Evolutionary conservation across 2,888 invertebrate species (phyloP).

Genomic region (Thysanoteuthis rhombus): DNA sequence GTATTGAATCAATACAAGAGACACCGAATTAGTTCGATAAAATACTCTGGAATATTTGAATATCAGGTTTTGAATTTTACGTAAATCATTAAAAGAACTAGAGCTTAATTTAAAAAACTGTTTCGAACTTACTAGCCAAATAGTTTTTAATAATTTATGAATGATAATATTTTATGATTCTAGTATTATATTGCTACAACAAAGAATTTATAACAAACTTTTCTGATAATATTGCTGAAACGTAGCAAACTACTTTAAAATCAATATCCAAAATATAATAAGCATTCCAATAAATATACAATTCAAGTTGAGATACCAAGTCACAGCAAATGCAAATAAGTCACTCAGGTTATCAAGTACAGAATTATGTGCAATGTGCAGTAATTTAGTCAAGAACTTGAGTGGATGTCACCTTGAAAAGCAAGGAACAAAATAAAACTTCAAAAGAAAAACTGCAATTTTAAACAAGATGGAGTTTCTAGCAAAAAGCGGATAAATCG

Average conservation of each 20-base stretch:
- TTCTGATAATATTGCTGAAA: not conserved
- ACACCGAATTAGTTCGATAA: not conserved
- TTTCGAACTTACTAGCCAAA: too few species aligned
- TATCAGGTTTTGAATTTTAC: not conserved
- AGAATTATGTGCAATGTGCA: not conserved
- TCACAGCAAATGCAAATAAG: conserved; percentile 12
- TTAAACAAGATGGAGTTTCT: not conserved
- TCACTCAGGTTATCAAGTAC: not conserved
- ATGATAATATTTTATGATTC: not conserved
- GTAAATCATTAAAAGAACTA: too few species aligned
- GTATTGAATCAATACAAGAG: too few species aligned
- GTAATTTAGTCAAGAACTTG: not conserved
- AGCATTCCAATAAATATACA: not conserved
- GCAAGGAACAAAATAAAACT: conserved; percentile 12
- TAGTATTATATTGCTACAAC: not conserved
- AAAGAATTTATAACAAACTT: not conserved
- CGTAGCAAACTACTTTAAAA: not conserved
- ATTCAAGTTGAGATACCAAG: not conserved
- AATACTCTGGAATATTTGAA: not conserved
- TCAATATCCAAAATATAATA: not conserved
- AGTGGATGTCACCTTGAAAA: not conserved
- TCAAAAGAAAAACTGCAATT: not conserved
- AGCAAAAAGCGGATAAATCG: not conserved
- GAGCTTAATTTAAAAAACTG: not conserved
- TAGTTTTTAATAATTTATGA: not conserved